Percentiles rank a stretch among this genome's conserved stretches.
Conservation (phyloP, 1,140 invertebrate genomes). For the Adelges cooleyi region DNA sequence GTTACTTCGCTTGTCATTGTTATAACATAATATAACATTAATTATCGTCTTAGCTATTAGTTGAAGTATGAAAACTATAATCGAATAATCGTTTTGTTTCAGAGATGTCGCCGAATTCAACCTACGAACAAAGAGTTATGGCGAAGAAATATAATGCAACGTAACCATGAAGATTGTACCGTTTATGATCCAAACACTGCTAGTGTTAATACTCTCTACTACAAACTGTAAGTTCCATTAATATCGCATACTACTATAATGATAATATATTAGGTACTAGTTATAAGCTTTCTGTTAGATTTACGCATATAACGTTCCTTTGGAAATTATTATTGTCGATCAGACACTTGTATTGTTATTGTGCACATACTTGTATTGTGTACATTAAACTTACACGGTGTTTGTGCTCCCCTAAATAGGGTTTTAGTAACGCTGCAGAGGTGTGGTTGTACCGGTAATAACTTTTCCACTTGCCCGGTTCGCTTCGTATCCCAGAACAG, state of each 20-base stretch:
- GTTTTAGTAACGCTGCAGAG: not conserved
- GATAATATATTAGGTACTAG: not conserved
- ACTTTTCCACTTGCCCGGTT: not conserved
- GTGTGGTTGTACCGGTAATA: not conserved
- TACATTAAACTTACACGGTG: not conserved
- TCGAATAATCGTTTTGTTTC: not conserved
- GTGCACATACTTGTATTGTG: not conserved
- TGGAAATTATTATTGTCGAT: too few species aligned
- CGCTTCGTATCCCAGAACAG: slow-evolving; percentile 2
- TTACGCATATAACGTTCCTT: too few species aligned
- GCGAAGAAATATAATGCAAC: not conserved
- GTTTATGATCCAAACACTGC: slow-evolving; percentile 3
- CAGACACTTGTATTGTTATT: too few species aligned
- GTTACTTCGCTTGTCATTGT: too few species aligned
- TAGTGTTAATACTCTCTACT: not conserved
- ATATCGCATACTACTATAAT: not conserved
- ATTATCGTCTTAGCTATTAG: too few species aligned
- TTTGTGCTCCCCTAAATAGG: not conserved
- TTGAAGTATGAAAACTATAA: not conserved
- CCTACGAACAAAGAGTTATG: not conserved
- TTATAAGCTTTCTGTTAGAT: not conserved
- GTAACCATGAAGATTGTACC: slow-evolving; percentile 10
- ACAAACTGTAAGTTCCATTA: not conserved
- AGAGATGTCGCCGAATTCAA: not conserved
- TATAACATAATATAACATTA: too few species aligned